These are phyloP conservation scores for Porites rus DNA, from an alignment of 92 coral and sea anemone species.

Conservation along the genomic window DNA sequence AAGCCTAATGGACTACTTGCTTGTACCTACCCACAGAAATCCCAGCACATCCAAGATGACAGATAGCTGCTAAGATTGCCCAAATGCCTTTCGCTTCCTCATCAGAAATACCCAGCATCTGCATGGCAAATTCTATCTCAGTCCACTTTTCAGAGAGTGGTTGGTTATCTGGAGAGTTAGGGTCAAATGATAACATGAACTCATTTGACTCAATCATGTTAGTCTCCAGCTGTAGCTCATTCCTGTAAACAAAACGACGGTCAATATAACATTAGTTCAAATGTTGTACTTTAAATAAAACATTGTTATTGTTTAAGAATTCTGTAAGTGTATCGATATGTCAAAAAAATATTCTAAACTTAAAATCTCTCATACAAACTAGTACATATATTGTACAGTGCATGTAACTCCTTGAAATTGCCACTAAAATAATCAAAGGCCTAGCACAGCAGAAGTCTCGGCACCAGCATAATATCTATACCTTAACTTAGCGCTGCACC, in stretches of 20 bases:
- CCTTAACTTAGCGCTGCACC: constrained; percentile 96
- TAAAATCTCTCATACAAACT: no score
- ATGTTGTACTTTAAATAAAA: no score
- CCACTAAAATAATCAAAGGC: no score
- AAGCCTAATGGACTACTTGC: background rate
- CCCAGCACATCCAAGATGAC: constrained; percentile 94
- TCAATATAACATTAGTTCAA: background rate
- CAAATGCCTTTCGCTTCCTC: constrained; percentile 93
- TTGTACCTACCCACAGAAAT: constrained; percentile 83
- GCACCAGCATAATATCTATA: background rate
- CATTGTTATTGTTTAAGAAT: background rate
- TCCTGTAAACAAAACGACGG: constrained; percentile 49
- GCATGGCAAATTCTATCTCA: constrained; percentile 90
- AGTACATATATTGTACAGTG: no score
- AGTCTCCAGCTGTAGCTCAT: constrained; percentile 87
- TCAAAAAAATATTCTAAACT: no score
- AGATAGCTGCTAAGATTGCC: constrained; percentile 90
- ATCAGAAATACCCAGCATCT: constrained; percentile 82
- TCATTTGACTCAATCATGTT: constrained; percentile 80
- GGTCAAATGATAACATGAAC: constrained; percentile 79
- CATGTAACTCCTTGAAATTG: background rate
- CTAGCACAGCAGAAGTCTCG: background rate
- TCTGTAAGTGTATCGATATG: no score
- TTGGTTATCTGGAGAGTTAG: constrained; percentile 71
- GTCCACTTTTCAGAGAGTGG: constrained; percentile 90